Percentiles rank a stretch among this genome's conserved stretches.
These are phyloP conservation scores for Donacobius atricapilla DNA, from an alignment of 2,113 vertebrate genomes.

Conservation along the genomic window DNA sequence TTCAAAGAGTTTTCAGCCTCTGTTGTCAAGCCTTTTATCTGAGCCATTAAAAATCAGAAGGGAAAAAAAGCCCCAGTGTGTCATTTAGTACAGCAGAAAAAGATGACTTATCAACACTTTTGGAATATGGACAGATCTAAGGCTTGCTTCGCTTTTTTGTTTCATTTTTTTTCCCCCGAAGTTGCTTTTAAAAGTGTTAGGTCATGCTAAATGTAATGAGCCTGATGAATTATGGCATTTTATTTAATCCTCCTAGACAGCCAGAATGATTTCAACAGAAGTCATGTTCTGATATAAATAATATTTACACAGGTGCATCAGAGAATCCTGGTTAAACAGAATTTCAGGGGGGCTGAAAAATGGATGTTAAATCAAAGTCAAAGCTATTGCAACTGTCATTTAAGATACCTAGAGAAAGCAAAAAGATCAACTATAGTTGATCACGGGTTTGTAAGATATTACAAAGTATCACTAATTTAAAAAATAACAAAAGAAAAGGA, in stretches of 20 bases:
- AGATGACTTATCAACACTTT: neutral
- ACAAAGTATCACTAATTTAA: neutral
- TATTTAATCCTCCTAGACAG: neutral
- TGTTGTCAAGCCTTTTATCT: conserved; percentile 44
- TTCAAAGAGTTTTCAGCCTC: conserved; percentile 45
- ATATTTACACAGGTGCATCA: neutral
- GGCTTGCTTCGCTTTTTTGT: neutral
- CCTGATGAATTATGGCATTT: neutral
- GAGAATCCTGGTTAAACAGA: neutral
- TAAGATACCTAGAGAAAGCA: neutral
- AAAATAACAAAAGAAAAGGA: neutral
- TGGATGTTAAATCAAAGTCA: neutral
- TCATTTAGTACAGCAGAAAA: neutral
- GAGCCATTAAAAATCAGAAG: conserved; percentile 5
- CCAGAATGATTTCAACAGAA: neutral
- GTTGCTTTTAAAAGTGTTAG: neutral
- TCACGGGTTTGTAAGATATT: neutral
- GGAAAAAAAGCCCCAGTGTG: neutral
- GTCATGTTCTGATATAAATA: neutral
- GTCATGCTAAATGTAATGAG: neutral
- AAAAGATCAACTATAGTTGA: neutral
- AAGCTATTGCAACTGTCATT: neutral
- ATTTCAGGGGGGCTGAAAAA: neutral
- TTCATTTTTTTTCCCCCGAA: neutral
- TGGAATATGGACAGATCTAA: neutral